phyloP scores from a whole-genome alignment of 2,888 invertebrate genomes.

The Rhodophaea formosa region DNA sequence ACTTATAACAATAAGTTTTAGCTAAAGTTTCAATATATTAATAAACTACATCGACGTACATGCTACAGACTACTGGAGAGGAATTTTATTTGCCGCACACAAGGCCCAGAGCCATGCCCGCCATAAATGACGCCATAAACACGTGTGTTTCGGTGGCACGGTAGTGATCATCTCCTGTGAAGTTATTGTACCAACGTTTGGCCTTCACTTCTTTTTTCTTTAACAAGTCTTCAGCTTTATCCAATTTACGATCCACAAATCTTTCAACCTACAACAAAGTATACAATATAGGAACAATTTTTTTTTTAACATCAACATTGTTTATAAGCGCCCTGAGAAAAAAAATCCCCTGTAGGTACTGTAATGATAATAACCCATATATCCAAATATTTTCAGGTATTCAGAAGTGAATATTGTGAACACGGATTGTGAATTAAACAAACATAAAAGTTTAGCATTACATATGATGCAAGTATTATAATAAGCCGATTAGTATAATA shows the following conservation, averaged over 20 bases:
- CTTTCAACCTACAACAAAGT: slow-evolving; percentile 85
- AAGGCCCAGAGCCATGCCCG: slow-evolving; percentile 88
- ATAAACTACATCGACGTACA: neutral
- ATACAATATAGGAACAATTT: neutral
- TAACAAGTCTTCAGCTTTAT: slow-evolving; percentile 88
- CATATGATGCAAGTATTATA: no score
- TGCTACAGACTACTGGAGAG: neutral
- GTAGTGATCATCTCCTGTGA: slow-evolving; percentile 84
- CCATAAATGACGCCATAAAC: slow-evolving; percentile 89
- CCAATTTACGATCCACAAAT: slow-evolving; percentile 90
- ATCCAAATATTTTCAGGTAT: no score
- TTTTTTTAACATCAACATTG: no score
- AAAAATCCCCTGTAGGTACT: no score
- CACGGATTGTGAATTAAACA: no score
- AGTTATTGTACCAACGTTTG: slow-evolving; percentile 87
- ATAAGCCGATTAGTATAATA: no score
- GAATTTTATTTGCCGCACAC: slow-evolving; percentile 66
- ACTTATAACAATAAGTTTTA: neutral
- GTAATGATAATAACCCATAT: no score
- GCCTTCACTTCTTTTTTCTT: slow-evolving; percentile 86
- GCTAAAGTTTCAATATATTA: neutral
- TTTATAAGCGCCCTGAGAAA: no score
- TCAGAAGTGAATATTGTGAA: no score
- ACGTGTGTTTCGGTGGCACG: slow-evolving; percentile 89
- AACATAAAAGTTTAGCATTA: no score